A percentile compares a stretch with the other conserved stretches of the same genome.
phyloP scores from a whole-genome alignment of 2,113 vertebrate species.

The Odontesthes bonariensis region DNA sequence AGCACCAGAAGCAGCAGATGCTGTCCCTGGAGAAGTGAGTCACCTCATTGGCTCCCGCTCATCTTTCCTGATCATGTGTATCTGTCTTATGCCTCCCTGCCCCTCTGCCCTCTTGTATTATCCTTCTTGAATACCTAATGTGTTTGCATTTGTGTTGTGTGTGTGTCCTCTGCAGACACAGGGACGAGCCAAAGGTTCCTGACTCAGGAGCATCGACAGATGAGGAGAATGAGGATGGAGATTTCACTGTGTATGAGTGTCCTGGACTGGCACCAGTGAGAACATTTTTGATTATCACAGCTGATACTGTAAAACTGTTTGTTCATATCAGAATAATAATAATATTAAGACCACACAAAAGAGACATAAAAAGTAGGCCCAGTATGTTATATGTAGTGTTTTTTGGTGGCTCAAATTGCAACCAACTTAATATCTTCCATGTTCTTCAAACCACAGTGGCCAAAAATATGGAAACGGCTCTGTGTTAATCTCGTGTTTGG shows the following conservation, averaged over 20 bases:
- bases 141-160: constrained; percentile 1
- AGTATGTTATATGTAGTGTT: too few species aligned
- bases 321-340: too few species aligned
- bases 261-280: constrained; percentile 95
- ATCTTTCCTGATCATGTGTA: not conserved
- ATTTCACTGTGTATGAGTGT: constrained; percentile 97
- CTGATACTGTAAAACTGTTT: too few species aligned
- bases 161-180: constrained; percentile 80
- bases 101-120: not conserved
- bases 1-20: constrained; percentile 97
- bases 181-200: constrained; percentile 87
- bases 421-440: too few species aligned
- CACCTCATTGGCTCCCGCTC: not conserved
- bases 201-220: constrained; percentile 89
- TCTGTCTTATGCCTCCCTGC: not conserved
- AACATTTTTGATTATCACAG: constrained; percentile 2
- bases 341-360: too few species aligned
- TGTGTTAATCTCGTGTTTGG: too few species aligned
- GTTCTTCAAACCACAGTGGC: too few species aligned
- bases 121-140: constrained; percentile 12
- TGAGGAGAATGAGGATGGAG: constrained; percentile 94
- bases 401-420: too few species aligned
- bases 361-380: too few species aligned
- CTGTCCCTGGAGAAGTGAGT: constrained; percentile 93
- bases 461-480: too few species aligned